Base-by-base conservation (phyloP, 2,113 vertebrate genomes). In the Crotalus viridis region DNA sequence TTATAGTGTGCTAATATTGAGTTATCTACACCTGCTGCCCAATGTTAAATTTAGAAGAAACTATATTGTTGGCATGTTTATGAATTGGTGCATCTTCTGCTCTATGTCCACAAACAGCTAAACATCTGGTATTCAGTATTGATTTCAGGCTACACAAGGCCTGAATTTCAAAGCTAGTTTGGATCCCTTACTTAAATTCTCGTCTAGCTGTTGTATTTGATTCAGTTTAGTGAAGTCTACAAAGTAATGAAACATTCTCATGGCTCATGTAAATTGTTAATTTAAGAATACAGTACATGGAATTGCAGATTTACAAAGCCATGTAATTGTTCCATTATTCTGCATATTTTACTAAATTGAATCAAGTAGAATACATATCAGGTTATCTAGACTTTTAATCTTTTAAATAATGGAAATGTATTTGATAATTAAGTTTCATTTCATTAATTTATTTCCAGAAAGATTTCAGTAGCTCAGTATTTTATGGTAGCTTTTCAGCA, bases 391-490 rank as follows among this genome's bases (percentile, higher is more conserved):
- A 90, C 91, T 74, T 64, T 89, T 93, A 54, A 74, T 39, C 87
- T 92, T 94, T 81, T 89, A 90, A 24, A 54, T 55, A 89, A 89
- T 55, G 85, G 61, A 92, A 95, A 91, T 52, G 85, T 15, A 10
- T 93, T 61, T 48, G 17, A 90, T 93, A 91, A 28, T 26, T 90
- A 90, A 90, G 85, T 39, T 93, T 52, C 91, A 19, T 94, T 94
- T 88, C 55, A 46, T 56, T 46, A 0, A 9, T 69, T 92, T 88
- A 48, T 88, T 92, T 94, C 52, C n/a, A 22, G 91, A 69, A 55
- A 88, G 22, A 13, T 57, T 89, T 10, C 46, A 0, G 0, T 3
- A 46, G 56, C 17, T 39, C 85, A 59, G 3, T 69, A 54, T 0
- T 1, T 69, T 10, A n/a, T 94, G 33, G 55, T 93, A 43, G 86